Percentiles rank a stretch among this genome's conserved stretches.
Conservation (phyloP, 2,113 vertebrate genomes). For the Grammomys dolichurus region DNA sequence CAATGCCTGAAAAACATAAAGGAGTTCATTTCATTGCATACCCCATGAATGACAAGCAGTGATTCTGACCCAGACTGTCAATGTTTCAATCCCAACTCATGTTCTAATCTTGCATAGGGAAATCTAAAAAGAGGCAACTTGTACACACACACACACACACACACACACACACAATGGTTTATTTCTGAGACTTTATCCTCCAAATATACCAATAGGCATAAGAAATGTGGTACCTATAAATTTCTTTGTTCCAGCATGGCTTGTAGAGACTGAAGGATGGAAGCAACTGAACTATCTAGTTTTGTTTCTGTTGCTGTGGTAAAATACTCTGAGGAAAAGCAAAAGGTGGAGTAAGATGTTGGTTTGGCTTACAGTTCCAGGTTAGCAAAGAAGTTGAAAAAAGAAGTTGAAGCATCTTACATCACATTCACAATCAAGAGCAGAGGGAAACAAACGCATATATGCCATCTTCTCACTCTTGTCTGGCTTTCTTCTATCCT, state of each 20-base stretch:
- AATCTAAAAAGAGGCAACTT: neutral
- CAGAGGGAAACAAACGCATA: neutral
- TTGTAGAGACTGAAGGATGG: neutral
- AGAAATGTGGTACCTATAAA: neutral
- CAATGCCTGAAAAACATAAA: neutral
- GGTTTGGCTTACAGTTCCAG: neutral
- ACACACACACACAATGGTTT: neutral
- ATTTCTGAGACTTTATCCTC: neutral
- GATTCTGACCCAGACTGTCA: neutral
- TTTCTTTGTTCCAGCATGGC: neutral
- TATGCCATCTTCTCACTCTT: neutral
- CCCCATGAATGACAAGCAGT: too few relatives aligned
- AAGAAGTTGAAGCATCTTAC: neutral
- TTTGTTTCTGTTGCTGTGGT: neutral
- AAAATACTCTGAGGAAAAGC: neutral
- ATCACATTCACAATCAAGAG: neutral
- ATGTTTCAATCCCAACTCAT: neutral
- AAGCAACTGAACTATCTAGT: neutral
- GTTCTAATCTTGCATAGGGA: too few relatives aligned
- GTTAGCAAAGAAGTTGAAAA: neutral
- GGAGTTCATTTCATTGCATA: neutral
- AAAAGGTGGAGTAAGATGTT: neutral
- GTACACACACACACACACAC: too few relatives aligned
- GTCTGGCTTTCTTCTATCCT: neutral
- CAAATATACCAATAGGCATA: neutral